Percentiles rank a stretch among this genome's conserved stretches.
These are phyloP conservation scores for Isaurus tuberculatus DNA, from an alignment of 92 coral and sea anemone genomes.

Conservation along the genomic window DNA sequence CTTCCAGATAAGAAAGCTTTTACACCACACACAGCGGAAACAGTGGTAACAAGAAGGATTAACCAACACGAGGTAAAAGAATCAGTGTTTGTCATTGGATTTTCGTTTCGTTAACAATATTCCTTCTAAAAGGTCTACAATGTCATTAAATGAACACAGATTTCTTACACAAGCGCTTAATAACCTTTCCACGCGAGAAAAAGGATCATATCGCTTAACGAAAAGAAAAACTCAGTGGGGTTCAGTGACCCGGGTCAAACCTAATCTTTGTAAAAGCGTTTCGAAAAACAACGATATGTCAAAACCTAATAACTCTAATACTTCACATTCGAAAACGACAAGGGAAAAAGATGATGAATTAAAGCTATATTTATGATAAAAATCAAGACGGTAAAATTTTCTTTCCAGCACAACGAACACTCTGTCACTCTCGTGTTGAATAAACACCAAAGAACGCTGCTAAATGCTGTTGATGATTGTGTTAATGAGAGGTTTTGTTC, in stretches of 20 bases:
- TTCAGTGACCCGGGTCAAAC: not conserved
- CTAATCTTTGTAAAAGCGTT: not conserved
- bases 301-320: not conserved
- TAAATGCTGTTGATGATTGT: not conserved
- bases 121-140: not conserved
- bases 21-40: constrained; percentile 13
- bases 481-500: not conserved
- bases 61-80: not conserved
- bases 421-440: not conserved
- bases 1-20: not conserved
- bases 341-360: not conserved
- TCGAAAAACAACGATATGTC: not conserved
- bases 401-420: not conserved
- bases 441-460: not conserved
- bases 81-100: not conserved
- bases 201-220: not conserved
- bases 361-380: too few species aligned
- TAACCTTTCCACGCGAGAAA: not conserved
- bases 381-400: too few species aligned
- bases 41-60: not conserved
- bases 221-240: constrained; percentile 40
- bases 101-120: not conserved
- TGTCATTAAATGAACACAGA: not conserved
- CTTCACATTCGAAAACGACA: not conserved
- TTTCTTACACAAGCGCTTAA: not conserved